Evolutionary conservation across 2,797 vertebrate genomes (phyloP), one percentile per base, ranked within the genome.

Genomic region (Dicrostonyx torquatus): DNA sequence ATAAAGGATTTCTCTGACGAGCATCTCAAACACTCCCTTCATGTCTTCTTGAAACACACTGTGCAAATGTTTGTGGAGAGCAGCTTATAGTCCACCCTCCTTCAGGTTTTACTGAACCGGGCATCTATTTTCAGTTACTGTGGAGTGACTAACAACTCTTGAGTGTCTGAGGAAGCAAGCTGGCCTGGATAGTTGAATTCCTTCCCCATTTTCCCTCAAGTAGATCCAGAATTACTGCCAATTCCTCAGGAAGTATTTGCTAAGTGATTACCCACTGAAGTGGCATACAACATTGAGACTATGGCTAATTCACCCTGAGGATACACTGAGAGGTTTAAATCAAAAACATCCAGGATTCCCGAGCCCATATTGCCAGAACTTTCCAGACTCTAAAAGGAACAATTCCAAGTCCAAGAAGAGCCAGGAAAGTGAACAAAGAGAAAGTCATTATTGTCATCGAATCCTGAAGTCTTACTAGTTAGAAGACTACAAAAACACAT

Each of bases 91-190:
- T 83, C 6, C n/a, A 37, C 87, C 70, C 80, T 58, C 93, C 76
- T 88, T 79, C 55, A 87, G 72, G 77, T 93, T 96, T 96, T 89
- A 87, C 87, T 94, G 93, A 62, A 70, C 79, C 89, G 85, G 79
- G 93, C 89, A 73, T 93, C 92, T 89, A 93, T 94, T 96, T 96
- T 94, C 62, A 96, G 93, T 94, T 75, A 82, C 77, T 87, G 77
- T 93, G 72, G 64, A 94, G 89, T 90, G 79, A 80, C 94, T 91
- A 94, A 91, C 91, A 95, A 79, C 50, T 83, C 89, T 95, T 0
- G 20, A 73, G 82, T 89, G 45, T 82, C 68, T 22, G 66, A 95
- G 94, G 86, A 93, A 89, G 88, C 76, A 85, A 15, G 43, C 78
- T 80, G 90, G 78, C 80, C 88, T 50, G 76, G 22, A 14, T 89